phyloP scores from a whole-genome alignment of 2,888 invertebrate genomes.

The Trissolcus japonicus region DNA sequence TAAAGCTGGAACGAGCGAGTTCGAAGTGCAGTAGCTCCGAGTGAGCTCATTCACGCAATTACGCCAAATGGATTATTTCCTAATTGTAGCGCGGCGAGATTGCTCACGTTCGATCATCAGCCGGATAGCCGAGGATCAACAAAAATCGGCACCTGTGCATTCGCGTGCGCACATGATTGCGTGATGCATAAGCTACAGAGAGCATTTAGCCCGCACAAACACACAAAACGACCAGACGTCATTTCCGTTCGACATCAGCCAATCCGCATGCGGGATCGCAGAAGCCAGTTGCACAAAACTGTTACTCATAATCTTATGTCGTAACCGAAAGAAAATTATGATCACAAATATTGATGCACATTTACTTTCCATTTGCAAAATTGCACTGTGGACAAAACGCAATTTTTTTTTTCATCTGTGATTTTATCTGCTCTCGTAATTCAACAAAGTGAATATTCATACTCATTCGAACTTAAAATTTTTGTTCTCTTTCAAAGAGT shows the following conservation, averaged over 20 bases:
- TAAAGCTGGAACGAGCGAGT: slow-evolving; percentile 40
- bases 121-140: slow-evolving; percentile 44
- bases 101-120: slow-evolving; percentile 63
- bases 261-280: slow-evolving; percentile 6
- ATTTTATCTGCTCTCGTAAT: no score
- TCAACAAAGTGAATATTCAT: no score
- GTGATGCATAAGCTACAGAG: slow-evolving; percentile 8
- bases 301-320: no score
- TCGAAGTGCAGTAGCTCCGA: slow-evolving; percentile 67
- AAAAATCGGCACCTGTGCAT: slow-evolving; percentile 41
- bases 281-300: slow-evolving; percentile 1
- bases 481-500: no score
- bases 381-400: no score
- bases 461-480: no score
- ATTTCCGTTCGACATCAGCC: slow-evolving; percentile 29
- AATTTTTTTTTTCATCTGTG: no score
- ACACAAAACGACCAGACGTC: slow-evolving; percentile 31
- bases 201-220: slow-evolving; percentile 20
- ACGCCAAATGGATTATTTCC: slow-evolving; percentile 74
- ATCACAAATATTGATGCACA: no score
- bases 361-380: no score
- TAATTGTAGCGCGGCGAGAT: slow-evolving; percentile 72
- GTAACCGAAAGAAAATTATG: slow-evolving; percentile 2
- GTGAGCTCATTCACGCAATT: slow-evolving; percentile 72
- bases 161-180: slow-evolving; percentile 36